A percentile compares a stretch with the other conserved stretches of the same genome.
These are phyloP conservation scores for Osmerus eperlanus DNA, from an alignment of 2,113 vertebrate genomes.

Conservation along the genomic window DNA sequence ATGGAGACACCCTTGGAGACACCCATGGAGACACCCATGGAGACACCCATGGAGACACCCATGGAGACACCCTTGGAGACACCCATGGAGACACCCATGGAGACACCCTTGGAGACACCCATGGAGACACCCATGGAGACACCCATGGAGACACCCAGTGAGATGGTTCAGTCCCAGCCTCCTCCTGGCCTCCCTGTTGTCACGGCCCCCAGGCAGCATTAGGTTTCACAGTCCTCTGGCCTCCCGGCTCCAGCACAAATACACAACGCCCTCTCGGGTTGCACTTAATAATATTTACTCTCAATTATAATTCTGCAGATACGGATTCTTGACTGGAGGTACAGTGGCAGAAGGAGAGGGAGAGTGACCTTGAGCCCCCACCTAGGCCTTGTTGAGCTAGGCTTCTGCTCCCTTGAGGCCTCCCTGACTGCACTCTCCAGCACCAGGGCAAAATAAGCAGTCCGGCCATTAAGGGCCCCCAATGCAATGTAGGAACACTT, in stretches of 20 bases:
- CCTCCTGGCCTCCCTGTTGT: slow-evolving; percentile 38
- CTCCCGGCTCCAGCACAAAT: slow-evolving; percentile 62
- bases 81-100: no score
- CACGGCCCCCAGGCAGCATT: slow-evolving; percentile 31
- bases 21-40: slow-evolving; percentile 1
- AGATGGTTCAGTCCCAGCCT: slow-evolving; percentile 43
- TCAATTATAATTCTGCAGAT: slow-evolving; percentile 67
- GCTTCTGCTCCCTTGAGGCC: slow-evolving; percentile 39
- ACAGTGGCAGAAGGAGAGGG: slow-evolving; percentile 61
- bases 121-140: no score
- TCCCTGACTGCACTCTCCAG: slow-evolving; percentile 35
- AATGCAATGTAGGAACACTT: slow-evolving; percentile 39
- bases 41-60: not conserved
- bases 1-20: not conserved
- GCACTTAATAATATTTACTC: slow-evolving; percentile 71
- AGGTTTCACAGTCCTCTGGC: slow-evolving; percentile 52
- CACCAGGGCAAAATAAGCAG: slow-evolving; percentile 64
- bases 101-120: slow-evolving; percentile 27
- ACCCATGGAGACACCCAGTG: slow-evolving; percentile 1
- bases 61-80: slow-evolving; percentile 26
- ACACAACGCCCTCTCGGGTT: slow-evolving; percentile 68
- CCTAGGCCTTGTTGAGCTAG: slow-evolving; percentile 22
- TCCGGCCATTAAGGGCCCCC: slow-evolving; percentile 56
- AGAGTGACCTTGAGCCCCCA: slow-evolving; percentile 43
- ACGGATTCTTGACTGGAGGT: slow-evolving; percentile 55